A percentile compares a stretch with the other conserved stretches of the same genome.
phyloP scores from a whole-genome alignment of 2,797 vertebrate genomes.

The Dermochelys coriacea region DNA sequence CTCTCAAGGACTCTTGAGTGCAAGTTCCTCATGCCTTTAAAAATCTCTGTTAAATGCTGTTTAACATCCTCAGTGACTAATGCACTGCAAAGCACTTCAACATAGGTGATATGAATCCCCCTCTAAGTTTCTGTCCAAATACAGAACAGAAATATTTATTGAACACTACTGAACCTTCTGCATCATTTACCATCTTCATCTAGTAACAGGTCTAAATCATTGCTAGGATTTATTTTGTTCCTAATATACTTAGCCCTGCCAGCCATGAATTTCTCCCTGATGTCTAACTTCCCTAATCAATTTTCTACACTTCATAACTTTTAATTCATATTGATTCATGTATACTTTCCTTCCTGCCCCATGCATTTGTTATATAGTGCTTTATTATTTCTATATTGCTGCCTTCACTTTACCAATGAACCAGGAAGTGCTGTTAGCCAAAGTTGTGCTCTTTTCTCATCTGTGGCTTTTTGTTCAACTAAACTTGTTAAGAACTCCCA shows the following conservation, averaged over 20 bases:
- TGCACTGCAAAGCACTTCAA: rapidly evolving
- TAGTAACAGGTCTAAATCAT: neutral
- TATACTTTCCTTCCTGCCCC: neutral
- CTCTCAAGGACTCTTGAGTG: neutral
- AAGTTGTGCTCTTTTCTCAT: neutral
- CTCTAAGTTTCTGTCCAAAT: neutral
- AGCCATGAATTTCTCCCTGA: neutral
- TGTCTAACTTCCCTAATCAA: neutral
- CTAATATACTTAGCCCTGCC: neutral
- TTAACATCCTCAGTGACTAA: neutral
- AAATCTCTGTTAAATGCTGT: neutral
- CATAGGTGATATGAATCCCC: neutral
- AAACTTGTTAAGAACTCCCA: neutral
- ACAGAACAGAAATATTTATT: neutral
- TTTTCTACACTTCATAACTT: neutral
- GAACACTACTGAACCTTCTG: neutral
- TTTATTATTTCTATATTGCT: neutral
- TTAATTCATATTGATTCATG: neutral
- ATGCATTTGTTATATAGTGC: neutral
- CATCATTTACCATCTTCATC: neutral
- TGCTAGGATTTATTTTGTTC: neutral
- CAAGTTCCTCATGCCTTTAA: neutral
- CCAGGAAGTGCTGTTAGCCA: neutral
- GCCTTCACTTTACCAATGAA: neutral
- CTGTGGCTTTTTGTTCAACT: neutral